These are phyloP conservation scores for Drosophila rhopaloa DNA, from an alignment of 1,140 invertebrate species.

Conservation along the genomic window DNA sequence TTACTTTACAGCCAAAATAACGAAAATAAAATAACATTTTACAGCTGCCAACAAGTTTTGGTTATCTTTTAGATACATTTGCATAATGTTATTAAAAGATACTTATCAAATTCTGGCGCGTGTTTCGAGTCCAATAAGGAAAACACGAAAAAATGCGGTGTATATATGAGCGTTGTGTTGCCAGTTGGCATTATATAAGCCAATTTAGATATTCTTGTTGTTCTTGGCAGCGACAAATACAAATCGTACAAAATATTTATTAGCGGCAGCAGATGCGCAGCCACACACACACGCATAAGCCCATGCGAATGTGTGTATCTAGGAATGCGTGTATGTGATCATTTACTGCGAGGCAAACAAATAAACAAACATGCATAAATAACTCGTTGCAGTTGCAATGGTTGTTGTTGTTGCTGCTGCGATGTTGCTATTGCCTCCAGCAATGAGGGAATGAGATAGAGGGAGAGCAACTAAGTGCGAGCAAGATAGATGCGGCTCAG, in stretches of 20 bases:
- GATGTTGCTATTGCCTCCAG: slow-evolving; percentile 62
- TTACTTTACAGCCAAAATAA: neutral
- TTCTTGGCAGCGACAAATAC: slow-evolving; percentile 40
- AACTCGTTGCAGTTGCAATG: slow-evolving; percentile 80
- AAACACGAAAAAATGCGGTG: slow-evolving; percentile 23
- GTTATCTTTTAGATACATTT: slow-evolving; percentile 27
- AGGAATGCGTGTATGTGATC: slow-evolving; percentile 65
- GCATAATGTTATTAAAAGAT: slow-evolving; percentile 34
- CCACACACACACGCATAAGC: slow-evolving; percentile 12
- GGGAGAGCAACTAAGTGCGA: slow-evolving; percentile 1
- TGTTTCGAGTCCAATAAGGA: slow-evolving; percentile 40
- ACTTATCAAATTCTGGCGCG: slow-evolving; percentile 25
- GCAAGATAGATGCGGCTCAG: slow-evolving; percentile 50
- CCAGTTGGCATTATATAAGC: slow-evolving; percentile 40
- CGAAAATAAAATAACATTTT: slow-evolving; percentile 9
- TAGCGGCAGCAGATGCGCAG: slow-evolving; percentile 60
- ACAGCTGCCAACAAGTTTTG: slow-evolving; percentile 33
- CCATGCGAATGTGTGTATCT: slow-evolving; percentile 14
- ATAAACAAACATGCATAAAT: slow-evolving; percentile 83
- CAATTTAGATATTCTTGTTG: slow-evolving; percentile 43
- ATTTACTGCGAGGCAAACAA: slow-evolving; percentile 80
- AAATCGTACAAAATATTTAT: slow-evolving; percentile 47
- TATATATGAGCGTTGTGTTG: neutral
- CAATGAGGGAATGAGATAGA: slow-evolving; percentile 40
- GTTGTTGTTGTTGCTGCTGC: slow-evolving; percentile 20